phyloP scores from a whole-genome alignment of 2,888 invertebrate species.

The Listrodromus nycthemerus region DNA sequence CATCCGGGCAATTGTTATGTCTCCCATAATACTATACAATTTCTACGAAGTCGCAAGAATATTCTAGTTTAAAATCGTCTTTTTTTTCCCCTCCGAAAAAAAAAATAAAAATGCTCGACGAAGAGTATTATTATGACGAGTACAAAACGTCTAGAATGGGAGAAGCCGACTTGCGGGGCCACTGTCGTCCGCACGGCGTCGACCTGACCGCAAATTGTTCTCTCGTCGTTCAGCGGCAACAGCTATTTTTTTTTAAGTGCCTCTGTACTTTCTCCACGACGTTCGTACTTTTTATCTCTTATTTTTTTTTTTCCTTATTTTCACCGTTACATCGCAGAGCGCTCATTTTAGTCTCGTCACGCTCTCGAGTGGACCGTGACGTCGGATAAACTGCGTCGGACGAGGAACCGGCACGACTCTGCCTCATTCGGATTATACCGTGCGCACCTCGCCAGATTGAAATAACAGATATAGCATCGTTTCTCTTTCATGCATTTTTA shows the following conservation, averaged over 20 bases:
- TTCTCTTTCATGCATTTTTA: not conserved
- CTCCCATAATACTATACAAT: no score
- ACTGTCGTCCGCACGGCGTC: slow-evolving; percentile 8
- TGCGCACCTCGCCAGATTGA: slow-evolving; percentile 21
- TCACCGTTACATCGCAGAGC: slow-evolving; percentile 44
- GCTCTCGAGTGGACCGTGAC: slow-evolving; percentile 49
- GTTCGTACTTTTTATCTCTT: not conserved
- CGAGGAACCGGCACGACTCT: slow-evolving; percentile 31
- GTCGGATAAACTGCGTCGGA: slow-evolving; percentile 50
- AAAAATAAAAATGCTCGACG: not conserved
- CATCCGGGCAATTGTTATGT: no score
- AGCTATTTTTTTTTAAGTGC: slow-evolving; percentile 2
- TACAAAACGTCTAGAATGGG: slow-evolving; percentile 46
- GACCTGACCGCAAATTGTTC: slow-evolving; percentile 21
- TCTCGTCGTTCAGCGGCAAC: slow-evolving; percentile 1
- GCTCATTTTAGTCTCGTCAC: slow-evolving; percentile 53
- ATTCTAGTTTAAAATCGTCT: not conserved
- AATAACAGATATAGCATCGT: not conserved
- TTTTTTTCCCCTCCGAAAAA: not conserved
- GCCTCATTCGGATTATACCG: slow-evolving; percentile 34
- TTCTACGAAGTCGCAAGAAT: not conserved
- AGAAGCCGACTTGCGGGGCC: slow-evolving; percentile 27
- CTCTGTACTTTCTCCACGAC: slow-evolving; percentile 11
- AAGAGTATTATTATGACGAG: slow-evolving; percentile 35
- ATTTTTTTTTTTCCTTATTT: not conserved